These are phyloP conservation scores for Ceryle rudis DNA, from an alignment of 2,797 vertebrate species.

Conservation along the genomic window DNA sequence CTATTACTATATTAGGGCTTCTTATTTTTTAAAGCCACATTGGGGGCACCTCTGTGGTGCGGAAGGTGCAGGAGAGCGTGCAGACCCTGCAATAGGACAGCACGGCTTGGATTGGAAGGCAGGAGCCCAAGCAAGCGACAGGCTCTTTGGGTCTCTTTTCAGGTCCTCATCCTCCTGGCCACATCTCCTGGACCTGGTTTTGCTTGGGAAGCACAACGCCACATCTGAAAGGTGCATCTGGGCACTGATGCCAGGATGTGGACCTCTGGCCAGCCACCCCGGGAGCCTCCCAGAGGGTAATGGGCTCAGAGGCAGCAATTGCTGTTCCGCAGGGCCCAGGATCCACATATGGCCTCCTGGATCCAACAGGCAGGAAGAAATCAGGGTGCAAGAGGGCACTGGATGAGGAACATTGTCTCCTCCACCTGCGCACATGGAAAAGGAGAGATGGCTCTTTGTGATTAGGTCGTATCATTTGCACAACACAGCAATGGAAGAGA, in stretches of 20 bases:
- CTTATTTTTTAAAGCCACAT: background rate
- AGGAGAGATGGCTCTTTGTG: background rate
- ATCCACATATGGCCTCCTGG: rapidly evolving
- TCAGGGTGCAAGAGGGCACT: rapidly evolving
- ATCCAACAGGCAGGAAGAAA: background rate
- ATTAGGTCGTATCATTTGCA: background rate
- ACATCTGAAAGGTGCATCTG: background rate
- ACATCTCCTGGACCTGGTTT: background rate
- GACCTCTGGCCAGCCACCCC: background rate
- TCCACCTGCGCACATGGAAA: background rate
- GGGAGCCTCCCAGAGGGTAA: background rate
- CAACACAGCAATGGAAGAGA: background rate
- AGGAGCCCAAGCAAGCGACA: background rate
- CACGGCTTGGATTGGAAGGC: rapidly evolving
- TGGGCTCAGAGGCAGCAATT: background rate
- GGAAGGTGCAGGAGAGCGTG: background rate
- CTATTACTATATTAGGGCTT: background rate
- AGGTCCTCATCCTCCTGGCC: background rate
- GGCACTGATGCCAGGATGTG: background rate
- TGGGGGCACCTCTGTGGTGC: background rate
- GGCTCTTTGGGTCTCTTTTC: background rate
- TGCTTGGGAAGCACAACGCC: background rate
- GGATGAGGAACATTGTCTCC: background rate
- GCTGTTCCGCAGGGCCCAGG: background rate
- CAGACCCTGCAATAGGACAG: background rate